These are phyloP conservation scores for Sus scrofa DNA, from an alignment of 2,113 vertebrate genomes.

Conservation along the genomic window T2T-Sscrofa CM000814.6:34376501-34377000, in stretches of 20 bases:
- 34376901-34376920: constrained; percentile 42
- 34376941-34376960: background rate
- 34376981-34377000: background rate
- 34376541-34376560: too few species aligned
- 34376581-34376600: too few species aligned
- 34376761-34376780: background rate
- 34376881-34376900: background rate
- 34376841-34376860: background rate
- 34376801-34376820: constrained; percentile 21
- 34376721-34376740: background rate
- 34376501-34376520: too few species aligned
- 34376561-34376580: too few species aligned
- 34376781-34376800: background rate
- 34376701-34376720: background rate
- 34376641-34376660: too few species aligned
- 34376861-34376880: background rate
- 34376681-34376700: background rate
- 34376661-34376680: constrained; percentile 7
- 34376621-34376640: too few species aligned
- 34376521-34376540: too few species aligned
- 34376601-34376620: too few species aligned
- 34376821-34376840: background rate
- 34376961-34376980: background rate
- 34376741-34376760: background rate
- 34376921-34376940: background rate